A percentile compares a stretch with the other conserved stretches of the same genome.
Conservation (phyloP, 2,888 invertebrate genomes). For the Lacanobia oleracea region DNA sequence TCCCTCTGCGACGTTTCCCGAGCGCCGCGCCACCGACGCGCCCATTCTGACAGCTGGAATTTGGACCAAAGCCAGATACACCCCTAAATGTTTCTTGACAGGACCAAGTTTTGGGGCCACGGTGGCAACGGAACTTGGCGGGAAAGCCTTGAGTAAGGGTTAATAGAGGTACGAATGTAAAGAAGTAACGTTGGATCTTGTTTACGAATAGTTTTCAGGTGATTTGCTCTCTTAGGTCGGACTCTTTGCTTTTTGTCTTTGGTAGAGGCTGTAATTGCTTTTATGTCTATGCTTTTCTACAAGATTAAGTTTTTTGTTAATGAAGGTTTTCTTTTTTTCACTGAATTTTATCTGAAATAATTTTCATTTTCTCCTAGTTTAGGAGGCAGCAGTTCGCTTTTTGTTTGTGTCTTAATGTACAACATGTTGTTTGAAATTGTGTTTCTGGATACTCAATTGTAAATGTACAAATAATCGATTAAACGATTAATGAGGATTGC, state of each 20-base stretch:
- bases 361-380: no score
- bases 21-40: slow-evolving; percentile 9
- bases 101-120: slow-evolving; percentile 33
- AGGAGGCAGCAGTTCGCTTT: no score
- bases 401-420: no score
- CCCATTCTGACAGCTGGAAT: slow-evolving; percentile 31
- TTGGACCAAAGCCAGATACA: slow-evolving; percentile 57
- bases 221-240: slow-evolving; percentile 16
- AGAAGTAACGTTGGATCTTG: slow-evolving; percentile 21
- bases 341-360: not conserved
- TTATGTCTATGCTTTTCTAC: not conserved
- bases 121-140: slow-evolving; percentile 24
- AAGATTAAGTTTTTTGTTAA: not conserved
- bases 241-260: not conserved
- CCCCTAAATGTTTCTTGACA: slow-evolving; percentile 46
- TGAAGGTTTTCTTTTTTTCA: not conserved
- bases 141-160: slow-evolving; percentile 30
- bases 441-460: no score
- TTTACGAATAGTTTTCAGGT: slow-evolving; percentile 15
- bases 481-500: not conserved
- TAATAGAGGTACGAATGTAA: slow-evolving; percentile 45
- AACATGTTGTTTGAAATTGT: no score
- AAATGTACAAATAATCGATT: no score
- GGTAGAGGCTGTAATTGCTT: not conserved
- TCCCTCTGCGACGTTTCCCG: slow-evolving; percentile 28